These are phyloP conservation scores for Crossoptilon crossoptilon DNA, from an alignment of 2,797 vertebrate species.

Conservation along the genomic window DNA sequence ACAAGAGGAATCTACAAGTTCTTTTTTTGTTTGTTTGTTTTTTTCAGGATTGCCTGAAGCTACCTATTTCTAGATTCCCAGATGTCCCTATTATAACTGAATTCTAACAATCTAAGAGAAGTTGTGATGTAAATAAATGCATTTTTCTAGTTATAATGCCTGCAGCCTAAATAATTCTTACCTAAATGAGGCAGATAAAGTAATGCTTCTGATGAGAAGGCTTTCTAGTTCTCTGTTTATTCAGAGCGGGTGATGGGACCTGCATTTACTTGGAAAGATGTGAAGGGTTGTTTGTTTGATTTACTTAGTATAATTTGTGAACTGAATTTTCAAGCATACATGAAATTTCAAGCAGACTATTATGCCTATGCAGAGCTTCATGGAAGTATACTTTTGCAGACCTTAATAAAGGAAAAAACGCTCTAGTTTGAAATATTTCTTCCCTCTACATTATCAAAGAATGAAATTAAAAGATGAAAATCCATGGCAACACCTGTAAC, in stretches of 20 bases:
- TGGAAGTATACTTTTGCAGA: not conserved
- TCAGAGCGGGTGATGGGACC: not conserved
- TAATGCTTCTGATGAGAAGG: slow-evolving; percentile 8
- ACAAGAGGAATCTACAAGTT: not conserved
- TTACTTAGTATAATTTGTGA: slow-evolving; percentile 17
- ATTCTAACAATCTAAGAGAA: slow-evolving; percentile 16
- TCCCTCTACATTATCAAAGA: not conserved
- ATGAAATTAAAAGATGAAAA: not conserved
- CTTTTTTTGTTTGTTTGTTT: too few relatives aligned
- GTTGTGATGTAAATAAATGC: not conserved
- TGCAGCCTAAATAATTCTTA: not conserved
- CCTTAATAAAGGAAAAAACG: not conserved
- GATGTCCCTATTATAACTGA: slow-evolving; percentile 50
- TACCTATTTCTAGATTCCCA: slow-evolving; percentile 33
- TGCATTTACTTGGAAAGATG: not conserved
- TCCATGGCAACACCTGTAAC: not conserved
- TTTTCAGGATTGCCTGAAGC: not conserved
- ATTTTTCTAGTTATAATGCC: slow-evolving; percentile 19
- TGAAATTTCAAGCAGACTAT: not conserved
- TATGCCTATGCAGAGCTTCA: not conserved
- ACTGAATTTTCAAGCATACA: slow-evolving; percentile 16
- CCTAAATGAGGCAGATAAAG: slow-evolving; percentile 14
- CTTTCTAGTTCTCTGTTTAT: not conserved
- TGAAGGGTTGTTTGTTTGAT: slow-evolving; percentile 13
- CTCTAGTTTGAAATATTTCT: not conserved